Conservation (phyloP, 2,797 vertebrate genomes). For the Perodicticus potto region DNA sequence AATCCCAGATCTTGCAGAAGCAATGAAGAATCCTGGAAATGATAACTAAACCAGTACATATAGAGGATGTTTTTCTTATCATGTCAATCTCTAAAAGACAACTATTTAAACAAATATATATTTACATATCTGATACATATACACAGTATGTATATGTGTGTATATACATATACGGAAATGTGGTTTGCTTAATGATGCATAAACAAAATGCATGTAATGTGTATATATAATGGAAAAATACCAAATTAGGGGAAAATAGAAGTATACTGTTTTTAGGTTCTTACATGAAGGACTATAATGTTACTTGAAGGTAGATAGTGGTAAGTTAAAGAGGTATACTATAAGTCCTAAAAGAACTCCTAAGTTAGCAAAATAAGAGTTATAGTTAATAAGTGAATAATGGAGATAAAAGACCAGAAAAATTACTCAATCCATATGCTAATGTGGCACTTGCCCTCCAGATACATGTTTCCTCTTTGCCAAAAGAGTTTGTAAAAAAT, state of each 20-base stretch:
- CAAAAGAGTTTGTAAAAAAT: no score
- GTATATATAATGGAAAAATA: not conserved
- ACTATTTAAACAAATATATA: not conserved
- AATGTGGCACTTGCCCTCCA: no score
- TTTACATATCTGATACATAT: not conserved
- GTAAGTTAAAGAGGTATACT: not conserved
- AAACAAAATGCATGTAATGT: no score
- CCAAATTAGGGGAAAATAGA: not conserved
- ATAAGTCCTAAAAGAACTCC: not conserved
- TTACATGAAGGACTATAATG: no score
- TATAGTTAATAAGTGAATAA: not conserved
- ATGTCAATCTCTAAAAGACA: not conserved
- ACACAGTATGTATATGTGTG: no score
- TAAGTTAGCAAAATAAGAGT: no score
- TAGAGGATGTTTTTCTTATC: not conserved
- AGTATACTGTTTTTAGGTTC: no score
- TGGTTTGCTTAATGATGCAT: no score
- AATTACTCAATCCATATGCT: not conserved
- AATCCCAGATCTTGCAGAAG: no score
- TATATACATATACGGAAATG: not conserved
- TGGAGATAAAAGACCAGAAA: not conserved
- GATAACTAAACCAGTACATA: not conserved
- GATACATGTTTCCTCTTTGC: no score
- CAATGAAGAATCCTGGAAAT: not conserved
- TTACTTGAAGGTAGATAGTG: not conserved